A percentile compares a stretch with the other conserved stretches of the same genome.
These are phyloP conservation scores for Ornithoptera priamus DNA, from an alignment of 2,888 invertebrate genomes.

Conservation along the genomic window DNA sequence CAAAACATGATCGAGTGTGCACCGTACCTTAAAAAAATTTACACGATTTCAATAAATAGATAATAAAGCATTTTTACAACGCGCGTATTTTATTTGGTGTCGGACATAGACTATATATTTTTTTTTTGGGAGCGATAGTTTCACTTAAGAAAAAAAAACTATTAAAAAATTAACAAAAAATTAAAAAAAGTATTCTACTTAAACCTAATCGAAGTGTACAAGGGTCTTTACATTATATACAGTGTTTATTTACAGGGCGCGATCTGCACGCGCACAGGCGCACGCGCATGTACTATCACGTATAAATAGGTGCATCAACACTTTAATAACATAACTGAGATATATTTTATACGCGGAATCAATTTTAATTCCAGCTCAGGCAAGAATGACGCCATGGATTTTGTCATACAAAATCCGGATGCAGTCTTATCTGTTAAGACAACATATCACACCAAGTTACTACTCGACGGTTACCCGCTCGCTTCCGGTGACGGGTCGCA, in stretches of 20 bases:
- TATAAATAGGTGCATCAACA: slow-evolving; percentile 25
- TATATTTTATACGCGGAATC: slow-evolving; percentile 1
- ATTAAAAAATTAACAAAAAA: slow-evolving; percentile 51
- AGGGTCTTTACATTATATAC: slow-evolving; percentile 60
- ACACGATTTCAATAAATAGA: slow-evolving; percentile 26
- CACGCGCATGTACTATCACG: slow-evolving; percentile 28
- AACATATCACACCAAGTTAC: slow-evolving; percentile 8
- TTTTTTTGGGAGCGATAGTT: slow-evolving; percentile 48
- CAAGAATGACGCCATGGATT: slow-evolving; percentile 9
- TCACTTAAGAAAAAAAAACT: slow-evolving; percentile 37
- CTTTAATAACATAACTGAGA: background rate
- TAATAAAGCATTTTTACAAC: slow-evolving; percentile 42
- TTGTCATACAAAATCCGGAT: slow-evolving; percentile 11
- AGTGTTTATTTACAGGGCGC: slow-evolving; percentile 51
- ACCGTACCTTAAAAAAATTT: slow-evolving; percentile 28
- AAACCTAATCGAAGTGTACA: slow-evolving; percentile 38
- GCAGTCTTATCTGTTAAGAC: slow-evolving; percentile 18
- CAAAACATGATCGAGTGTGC: slow-evolving; percentile 25
- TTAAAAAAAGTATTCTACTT: slow-evolving; percentile 48
- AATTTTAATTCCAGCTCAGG: slow-evolving; percentile 7
- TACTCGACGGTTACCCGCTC: slow-evolving; percentile 1
- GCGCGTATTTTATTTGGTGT: slow-evolving; percentile 55
- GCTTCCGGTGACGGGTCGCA: background rate
- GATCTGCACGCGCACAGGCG: slow-evolving; percentile 47
- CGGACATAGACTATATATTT: slow-evolving; percentile 46